Base-by-base conservation (phyloP, 1,140 invertebrate species). In the Drosophila albomicans region DNA sequence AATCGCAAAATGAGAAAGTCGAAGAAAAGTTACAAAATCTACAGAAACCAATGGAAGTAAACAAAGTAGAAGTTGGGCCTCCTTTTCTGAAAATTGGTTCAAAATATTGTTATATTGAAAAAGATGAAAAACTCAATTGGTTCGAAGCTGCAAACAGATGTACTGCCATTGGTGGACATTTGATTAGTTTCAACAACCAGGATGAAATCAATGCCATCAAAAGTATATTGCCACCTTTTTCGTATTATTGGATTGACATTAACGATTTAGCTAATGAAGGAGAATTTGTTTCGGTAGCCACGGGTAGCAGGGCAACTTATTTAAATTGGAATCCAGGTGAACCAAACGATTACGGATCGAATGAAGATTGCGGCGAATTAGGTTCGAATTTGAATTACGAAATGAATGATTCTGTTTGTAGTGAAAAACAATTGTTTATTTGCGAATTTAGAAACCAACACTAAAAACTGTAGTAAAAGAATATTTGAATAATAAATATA, bases 201-300 rank as follows among this genome's bases (percentile, higher is more conserved):
- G 1, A n/a, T 16, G 61, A 63, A 28, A 51, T 63, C 11, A 20
- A 51, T 20, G 46, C 46, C 5, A 38, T 63, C n/a, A 4, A 32
- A 6, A 5, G 0, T 0, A 5, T 38, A n/a, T 15, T 63, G 6
- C 30, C 38, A 3, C 10, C 25, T 3, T 4, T 2, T 0, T 7
- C 10, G 15, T 1, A 64, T 28, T 70, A 48, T 35, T 70, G 68
- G 68, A 35, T 63, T 10, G 68, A 70, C 16, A 5, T 70, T 2
- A 70, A 32, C 25, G 67, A 70, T 20, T 38, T 62, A 1, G 25
- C 5, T 2, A 56, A 4, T 1, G 58, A 63, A 6, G 58, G 49
- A 4, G n/a, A 10, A 8, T 68, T 16, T 20, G 1, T 68, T 7
- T 68, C 66, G 8, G 10, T 41, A 8, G 41, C 11, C 15, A 71